These are phyloP conservation scores for Standfussiana lucernea DNA, from an alignment of 2,888 invertebrate genomes.

Conservation along the genomic window DNA sequence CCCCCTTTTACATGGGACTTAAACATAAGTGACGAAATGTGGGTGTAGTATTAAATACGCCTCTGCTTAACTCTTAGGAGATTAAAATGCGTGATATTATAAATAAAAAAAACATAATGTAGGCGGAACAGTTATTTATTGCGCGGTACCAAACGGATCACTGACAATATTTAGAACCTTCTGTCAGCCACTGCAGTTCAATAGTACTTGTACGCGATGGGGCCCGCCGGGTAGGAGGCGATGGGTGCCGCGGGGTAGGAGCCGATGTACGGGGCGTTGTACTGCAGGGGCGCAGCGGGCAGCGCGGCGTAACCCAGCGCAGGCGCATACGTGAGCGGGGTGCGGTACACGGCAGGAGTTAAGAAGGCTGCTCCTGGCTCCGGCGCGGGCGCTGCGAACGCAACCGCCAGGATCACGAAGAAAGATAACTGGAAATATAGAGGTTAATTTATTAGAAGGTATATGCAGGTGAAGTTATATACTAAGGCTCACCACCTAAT, in stretches of 20 bases:
- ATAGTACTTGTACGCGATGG: conserved; percentile 74
- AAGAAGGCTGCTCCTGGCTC: conserved; percentile 68
- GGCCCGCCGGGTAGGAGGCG: conserved; percentile 66
- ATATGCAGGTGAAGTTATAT: background rate
- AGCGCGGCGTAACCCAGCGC: conserved; percentile 64
- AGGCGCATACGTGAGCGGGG: conserved; percentile 67
- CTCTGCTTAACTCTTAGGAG: background rate
- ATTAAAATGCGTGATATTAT: background rate
- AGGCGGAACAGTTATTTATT: conserved; percentile 76
- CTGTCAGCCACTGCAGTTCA: conserved; percentile 51
- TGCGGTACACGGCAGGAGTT: conserved; percentile 62
- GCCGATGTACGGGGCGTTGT: conserved; percentile 61
- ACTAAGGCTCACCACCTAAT: background rate
- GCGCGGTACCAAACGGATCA: conserved; percentile 46
- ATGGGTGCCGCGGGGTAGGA: conserved; percentile 53
- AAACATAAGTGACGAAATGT: background rate
- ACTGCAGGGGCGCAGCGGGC: conserved; percentile 60
- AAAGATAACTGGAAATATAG: conserved; percentile 71
- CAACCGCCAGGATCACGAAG: conserved; percentile 72
- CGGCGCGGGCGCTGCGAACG: conserved; percentile 75
- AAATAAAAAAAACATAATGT: conserved; percentile 54
- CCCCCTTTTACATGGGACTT: background rate
- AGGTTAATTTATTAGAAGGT: background rate
- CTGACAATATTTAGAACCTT: conserved; percentile 27
- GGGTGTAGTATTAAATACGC: background rate